Conservation (phyloP, 2,797 vertebrate species). For the Neostethus bicornis region DNA sequence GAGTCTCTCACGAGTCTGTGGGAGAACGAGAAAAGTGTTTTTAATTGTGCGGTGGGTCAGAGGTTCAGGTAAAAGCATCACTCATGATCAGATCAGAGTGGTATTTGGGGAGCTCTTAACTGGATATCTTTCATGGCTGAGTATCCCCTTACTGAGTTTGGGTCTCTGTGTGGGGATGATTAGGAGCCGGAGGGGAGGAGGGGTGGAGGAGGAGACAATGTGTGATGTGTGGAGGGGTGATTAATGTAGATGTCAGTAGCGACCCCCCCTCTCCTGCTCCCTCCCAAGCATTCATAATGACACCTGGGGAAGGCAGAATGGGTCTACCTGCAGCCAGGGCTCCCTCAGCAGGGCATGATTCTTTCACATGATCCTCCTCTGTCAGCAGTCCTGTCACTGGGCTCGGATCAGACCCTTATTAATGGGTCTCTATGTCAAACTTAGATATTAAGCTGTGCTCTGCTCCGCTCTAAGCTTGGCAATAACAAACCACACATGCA, state of each 20-base stretch:
- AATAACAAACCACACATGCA: conserved; percentile 63
- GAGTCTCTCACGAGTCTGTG: conserved; percentile 32
- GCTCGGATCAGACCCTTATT: conserved; percentile 86
- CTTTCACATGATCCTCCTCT: conserved; percentile 83
- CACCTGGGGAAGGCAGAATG: conserved; percentile 75
- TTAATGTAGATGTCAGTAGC: conserved; percentile 86
- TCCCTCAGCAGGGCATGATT: conserved; percentile 79
- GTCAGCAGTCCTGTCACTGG: conserved; percentile 86
- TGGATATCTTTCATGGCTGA: conserved; percentile 78
- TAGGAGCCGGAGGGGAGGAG: conserved; percentile 66
- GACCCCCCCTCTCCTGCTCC: conserved; percentile 56
- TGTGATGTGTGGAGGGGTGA: conserved; percentile 76
- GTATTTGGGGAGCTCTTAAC: conserved; percentile 81
- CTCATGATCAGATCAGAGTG: conserved; percentile 78
- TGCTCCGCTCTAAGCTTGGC: conserved; percentile 53
- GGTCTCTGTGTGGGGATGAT: conserved; percentile 76
- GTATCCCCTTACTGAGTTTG: conserved; percentile 71
- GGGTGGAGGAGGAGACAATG: conserved; percentile 41
- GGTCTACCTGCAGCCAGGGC: conserved; percentile 76
- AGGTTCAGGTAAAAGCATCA: conserved; percentile 79
- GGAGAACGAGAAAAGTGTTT: conserved; percentile 73
- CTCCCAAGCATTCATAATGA: conserved; percentile 80
- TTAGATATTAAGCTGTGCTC: conserved; percentile 84
- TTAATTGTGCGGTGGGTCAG: conserved; percentile 83
- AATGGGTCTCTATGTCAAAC: conserved; percentile 86